Conservation (phyloP, 1,140 invertebrate species). For the Drosophila trapezifrons region DNA sequence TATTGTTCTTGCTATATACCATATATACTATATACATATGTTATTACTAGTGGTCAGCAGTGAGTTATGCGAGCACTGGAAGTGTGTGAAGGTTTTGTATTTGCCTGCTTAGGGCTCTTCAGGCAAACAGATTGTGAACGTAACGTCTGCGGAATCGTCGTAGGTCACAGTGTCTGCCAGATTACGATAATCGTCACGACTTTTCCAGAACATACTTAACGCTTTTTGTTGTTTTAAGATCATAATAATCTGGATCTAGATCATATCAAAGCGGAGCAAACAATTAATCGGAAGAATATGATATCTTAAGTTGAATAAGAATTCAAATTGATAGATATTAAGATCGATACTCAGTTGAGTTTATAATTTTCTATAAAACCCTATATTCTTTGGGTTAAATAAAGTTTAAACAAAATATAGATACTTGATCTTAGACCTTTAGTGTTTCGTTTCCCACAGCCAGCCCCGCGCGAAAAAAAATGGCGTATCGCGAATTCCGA, state of each 20-base stretch:
- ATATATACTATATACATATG: slow-evolving; percentile 1
- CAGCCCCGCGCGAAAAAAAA: not conserved
- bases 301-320: no score
- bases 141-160: slow-evolving; percentile 10
- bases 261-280: no score
- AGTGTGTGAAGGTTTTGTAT: slow-evolving; percentile 48
- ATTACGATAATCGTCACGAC: not conserved
- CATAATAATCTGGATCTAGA: no score
- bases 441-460: slow-evolving; percentile 10
- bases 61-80: slow-evolving; percentile 25
- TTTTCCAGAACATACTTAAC: slow-evolving; percentile 14
- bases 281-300: no score
- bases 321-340: no score
- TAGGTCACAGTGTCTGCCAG: slow-evolving; percentile 33
- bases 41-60: slow-evolving; percentile 9
- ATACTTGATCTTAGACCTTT: slow-evolving; percentile 6
- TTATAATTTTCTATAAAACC: no score
- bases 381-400: not conserved
- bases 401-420: not conserved
- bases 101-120: slow-evolving; percentile 37
- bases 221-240: no score
- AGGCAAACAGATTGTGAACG: slow-evolving; percentile 17
- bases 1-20: slow-evolving; percentile 15
- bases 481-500: not conserved
- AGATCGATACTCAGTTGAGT: no score